phyloP scores from a whole-genome alignment of 2,888 invertebrate species.

The Campaea margaritaria region DNA sequence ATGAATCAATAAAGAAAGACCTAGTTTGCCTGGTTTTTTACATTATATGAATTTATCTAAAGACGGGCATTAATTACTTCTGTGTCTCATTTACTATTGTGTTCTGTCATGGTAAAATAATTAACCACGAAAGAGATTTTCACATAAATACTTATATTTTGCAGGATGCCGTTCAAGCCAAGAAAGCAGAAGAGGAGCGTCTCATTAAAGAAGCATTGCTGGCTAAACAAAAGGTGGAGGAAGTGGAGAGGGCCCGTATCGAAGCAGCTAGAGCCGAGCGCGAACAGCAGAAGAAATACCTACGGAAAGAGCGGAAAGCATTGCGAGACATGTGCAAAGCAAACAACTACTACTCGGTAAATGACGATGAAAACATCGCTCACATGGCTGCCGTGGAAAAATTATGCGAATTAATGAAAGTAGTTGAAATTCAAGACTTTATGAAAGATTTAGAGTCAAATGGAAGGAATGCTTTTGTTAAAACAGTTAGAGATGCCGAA shows the following conservation, averaged over 20 bases:
- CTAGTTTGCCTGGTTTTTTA: no score
- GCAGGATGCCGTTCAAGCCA: conserved; percentile 91
- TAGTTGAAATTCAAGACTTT: conserved; percentile 90
- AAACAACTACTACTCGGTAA: conserved; percentile 91
- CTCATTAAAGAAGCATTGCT: conserved; percentile 89
- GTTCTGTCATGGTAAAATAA: no score
- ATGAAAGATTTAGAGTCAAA: conserved; percentile 88
- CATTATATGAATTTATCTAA: no score
- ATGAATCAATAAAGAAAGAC: no score
- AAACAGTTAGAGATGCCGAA: conserved; percentile 89
- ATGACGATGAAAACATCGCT: conserved; percentile 89
- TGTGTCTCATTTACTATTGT: no score
- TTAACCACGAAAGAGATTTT: not conserved
- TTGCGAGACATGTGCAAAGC: conserved; percentile 92
- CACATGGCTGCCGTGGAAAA: conserved; percentile 97
- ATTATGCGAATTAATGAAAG: conserved; percentile 92
- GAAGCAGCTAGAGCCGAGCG: conserved; percentile 94
- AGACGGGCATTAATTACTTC: no score
- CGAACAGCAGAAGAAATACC: conserved; percentile 92
- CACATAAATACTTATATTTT: conserved; percentile 41
- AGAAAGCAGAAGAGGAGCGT: conserved; percentile 93
- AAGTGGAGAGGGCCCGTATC: conserved; percentile 92
- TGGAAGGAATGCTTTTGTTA: conserved; percentile 88
- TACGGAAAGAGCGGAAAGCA: conserved; percentile 94
- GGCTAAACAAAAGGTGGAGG: conserved; percentile 91